Conservation (phyloP, 2,113 vertebrate genomes). For the Triplophysa tibetana region DNA sequence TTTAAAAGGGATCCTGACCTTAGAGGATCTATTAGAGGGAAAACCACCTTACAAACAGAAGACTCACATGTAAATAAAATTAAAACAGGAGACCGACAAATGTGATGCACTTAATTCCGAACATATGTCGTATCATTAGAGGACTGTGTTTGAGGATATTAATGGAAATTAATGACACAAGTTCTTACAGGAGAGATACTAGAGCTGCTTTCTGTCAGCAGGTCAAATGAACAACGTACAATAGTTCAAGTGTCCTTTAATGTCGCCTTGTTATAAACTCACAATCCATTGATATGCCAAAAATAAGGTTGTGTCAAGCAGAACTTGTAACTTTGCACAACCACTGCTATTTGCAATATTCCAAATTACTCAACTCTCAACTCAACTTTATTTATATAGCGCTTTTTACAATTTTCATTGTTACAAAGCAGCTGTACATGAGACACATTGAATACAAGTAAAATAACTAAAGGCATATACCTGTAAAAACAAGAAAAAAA, state of each 20-base stretch:
- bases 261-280: neutral
- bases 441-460: too few relatives aligned
- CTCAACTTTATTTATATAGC: too few relatives aligned
- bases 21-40: neutral
- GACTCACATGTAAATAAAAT: neutral
- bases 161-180: neutral
- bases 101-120: conserved; percentile 3
- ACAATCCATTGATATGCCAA: too few relatives aligned
- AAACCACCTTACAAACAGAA: neutral
- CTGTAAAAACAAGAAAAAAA: too few relatives aligned
- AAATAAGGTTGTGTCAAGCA: too few relatives aligned
- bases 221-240: neutral
- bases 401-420: too few relatives aligned
- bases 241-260: neutral
- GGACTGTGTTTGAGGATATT: conserved; percentile 30
- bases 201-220: conserved; percentile 19
- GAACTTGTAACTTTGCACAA: too few relatives aligned
- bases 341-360: too few relatives aligned
- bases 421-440: too few relatives aligned
- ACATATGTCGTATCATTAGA: conserved; percentile 22
- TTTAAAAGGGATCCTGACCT: neutral
- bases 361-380: too few relatives aligned
- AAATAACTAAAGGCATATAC: too few relatives aligned
- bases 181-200: neutral
- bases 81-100: conserved; percentile 18